These are phyloP conservation scores for Petroica traversi DNA, from an alignment of 2,113 vertebrate genomes.

Conservation along the genomic window DNA sequence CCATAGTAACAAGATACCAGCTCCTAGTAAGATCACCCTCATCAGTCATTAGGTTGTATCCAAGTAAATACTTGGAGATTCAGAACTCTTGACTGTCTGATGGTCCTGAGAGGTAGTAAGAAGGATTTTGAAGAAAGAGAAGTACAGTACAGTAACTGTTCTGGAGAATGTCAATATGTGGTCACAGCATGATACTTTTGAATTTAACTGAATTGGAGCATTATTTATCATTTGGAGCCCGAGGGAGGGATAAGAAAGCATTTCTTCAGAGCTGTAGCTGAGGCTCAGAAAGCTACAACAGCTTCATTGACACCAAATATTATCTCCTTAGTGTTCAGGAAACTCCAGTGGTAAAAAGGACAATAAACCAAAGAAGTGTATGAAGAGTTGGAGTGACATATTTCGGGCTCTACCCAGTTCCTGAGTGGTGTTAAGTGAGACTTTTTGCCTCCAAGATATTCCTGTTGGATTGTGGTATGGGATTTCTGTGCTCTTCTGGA, in stretches of 20 bases:
- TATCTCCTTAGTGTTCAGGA: background rate
- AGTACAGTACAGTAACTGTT: background rate
- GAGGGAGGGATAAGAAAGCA: background rate
- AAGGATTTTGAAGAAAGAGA: background rate
- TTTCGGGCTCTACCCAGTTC: background rate
- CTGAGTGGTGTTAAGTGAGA: fast-evolving
- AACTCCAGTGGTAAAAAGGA: background rate
- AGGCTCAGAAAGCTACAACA: background rate
- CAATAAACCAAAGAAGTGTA: background rate
- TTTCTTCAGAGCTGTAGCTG: background rate
- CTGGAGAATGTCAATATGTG: background rate
- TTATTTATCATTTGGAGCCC: background rate
- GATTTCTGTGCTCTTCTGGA: background rate
- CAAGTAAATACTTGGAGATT: background rate
- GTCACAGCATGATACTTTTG: background rate
- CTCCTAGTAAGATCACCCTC: background rate
- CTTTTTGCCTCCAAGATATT: background rate
- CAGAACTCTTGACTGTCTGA: background rate
- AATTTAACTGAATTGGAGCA: background rate
- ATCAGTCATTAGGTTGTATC: background rate
- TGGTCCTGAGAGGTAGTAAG: background rate
- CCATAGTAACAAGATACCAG: background rate
- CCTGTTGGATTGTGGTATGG: background rate
- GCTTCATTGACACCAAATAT: background rate
- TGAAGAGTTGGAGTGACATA: background rate